Conservation (phyloP, 2,888 invertebrate species). For the Formica aserva region DNA sequence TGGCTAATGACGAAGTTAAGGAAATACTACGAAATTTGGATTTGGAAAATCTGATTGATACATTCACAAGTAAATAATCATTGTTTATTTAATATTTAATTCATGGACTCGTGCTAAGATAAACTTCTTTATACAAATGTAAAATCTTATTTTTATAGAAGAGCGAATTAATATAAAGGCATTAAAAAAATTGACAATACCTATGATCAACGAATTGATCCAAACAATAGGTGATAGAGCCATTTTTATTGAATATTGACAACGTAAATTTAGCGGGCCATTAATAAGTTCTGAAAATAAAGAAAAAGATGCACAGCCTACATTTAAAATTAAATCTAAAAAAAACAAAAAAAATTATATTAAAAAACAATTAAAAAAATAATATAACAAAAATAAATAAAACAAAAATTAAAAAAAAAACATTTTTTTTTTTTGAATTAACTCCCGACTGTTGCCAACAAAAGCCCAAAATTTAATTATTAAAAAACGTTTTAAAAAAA, state of each 20-base stretch:
- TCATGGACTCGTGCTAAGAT: neutral
- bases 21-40: neutral
- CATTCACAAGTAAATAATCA: neutral
- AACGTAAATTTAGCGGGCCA: neutral
- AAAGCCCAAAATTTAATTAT: too few species aligned
- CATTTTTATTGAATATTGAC: constrained; percentile 7
- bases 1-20: neutral
- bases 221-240: neutral
- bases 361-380: too few species aligned
- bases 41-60: constrained; percentile 1
- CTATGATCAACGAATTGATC: neutral
- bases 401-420: too few species aligned
- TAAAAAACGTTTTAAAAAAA: too few species aligned
- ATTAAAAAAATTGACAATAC: neutral
- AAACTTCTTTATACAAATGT: neutral
- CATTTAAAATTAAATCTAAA: neutral
- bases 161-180: neutral
- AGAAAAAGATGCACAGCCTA: neutral
- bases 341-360: too few species aligned
- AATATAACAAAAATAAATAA: too few species aligned
- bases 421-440: too few species aligned
- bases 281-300: neutral
- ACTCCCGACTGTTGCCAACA: too few species aligned
- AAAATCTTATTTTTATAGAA: constrained; percentile 6
- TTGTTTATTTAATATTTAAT: neutral